A percentile compares a stretch with the other conserved stretches of the same genome.
Conservation (phyloP, 2,113 vertebrate species). For the Apus apus region DNA sequence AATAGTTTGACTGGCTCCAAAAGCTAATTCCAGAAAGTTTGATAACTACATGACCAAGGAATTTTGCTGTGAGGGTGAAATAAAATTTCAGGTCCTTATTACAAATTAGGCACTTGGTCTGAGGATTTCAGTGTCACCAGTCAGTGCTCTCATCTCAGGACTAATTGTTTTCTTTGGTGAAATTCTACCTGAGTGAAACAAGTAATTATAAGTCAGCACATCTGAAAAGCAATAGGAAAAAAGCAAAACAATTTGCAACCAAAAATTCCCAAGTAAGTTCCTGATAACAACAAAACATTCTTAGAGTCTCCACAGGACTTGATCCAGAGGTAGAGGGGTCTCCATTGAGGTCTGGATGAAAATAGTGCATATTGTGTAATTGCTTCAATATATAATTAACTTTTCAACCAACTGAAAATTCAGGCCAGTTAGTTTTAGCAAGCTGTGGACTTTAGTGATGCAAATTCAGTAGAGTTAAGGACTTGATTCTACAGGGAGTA, state of each 20-base stretch:
- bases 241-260: not conserved
- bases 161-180: not conserved
- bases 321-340: not conserved
- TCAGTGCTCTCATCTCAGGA: not conserved
- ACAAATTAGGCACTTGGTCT: not conserved
- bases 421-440: not conserved
- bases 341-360: not conserved
- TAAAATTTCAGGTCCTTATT: not conserved
- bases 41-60: not conserved
- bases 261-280: not conserved
- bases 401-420: not conserved
- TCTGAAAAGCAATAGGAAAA: not conserved
- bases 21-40: not conserved
- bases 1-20: not conserved
- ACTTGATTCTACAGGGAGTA: not conserved
- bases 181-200: not conserved
- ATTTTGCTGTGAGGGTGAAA: not conserved
- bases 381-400: not conserved
- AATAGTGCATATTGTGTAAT: not conserved
- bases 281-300: not conserved
- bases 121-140: not conserved
- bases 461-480: not conserved
- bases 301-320: not conserved
- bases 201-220: not conserved
- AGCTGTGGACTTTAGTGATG: not conserved